Conservation (phyloP, 2,888 invertebrate genomes). For the Leptothorax acervorum region DNA sequence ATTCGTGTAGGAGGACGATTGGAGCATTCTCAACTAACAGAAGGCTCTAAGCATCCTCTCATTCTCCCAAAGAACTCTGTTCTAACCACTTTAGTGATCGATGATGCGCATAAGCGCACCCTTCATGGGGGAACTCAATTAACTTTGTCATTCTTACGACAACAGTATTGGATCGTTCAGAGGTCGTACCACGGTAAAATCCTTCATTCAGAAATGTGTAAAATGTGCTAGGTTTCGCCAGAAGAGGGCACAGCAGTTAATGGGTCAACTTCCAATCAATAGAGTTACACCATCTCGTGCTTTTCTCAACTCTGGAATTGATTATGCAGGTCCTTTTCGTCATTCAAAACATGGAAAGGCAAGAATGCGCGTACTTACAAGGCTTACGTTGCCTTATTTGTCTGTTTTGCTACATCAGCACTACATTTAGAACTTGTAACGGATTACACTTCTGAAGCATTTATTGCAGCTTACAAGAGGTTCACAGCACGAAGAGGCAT, state of each 20-base stretch:
- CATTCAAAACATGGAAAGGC: neutral
- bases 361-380: neutral
- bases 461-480: conserved; percentile 16
- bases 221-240: neutral
- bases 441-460: neutral
- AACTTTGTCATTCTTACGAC: neutral
- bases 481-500: neutral
- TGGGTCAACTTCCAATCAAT: neutral
- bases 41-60: too few species aligned
- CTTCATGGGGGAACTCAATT: neutral
- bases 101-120: too few species aligned
- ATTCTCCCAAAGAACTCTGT: too few species aligned
- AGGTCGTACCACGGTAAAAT: neutral
- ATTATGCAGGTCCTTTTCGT: conserved; percentile 9
- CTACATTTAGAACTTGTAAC: conserved; percentile 8
- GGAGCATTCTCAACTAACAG: too few species aligned
- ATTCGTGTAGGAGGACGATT: too few species aligned
- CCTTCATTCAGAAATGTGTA: neutral
- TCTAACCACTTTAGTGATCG: too few species aligned
- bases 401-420: neutral
- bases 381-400: neutral
- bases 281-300: neutral
- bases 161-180: neutral
- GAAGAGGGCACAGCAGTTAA: neutral
- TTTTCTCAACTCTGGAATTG: neutral